phyloP scores from a whole-genome alignment of 2,888 invertebrate species.

The Patella pellucida region DNA sequence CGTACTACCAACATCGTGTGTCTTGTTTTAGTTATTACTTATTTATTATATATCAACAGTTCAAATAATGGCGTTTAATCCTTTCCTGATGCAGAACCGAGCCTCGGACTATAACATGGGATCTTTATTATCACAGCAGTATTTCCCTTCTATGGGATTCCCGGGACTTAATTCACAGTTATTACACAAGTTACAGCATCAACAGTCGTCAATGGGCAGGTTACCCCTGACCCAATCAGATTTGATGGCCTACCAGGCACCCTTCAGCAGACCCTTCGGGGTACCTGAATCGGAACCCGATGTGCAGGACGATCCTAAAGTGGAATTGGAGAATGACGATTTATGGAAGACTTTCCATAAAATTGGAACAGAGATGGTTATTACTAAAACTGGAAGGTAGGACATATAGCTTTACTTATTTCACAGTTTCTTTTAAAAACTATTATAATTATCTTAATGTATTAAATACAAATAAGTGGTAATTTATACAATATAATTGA shows the following conservation, averaged over 20 bases:
- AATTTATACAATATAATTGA: too few relatives aligned
- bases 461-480: too few relatives aligned
- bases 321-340: constrained; percentile 97
- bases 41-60: constrained; percentile 8
- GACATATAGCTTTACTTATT: constrained; percentile 55
- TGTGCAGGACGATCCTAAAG: constrained; percentile 97
- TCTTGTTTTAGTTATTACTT: neutral
- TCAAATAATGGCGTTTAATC: constrained; percentile 21
- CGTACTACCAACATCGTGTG: constrained; percentile 8
- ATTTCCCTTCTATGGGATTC: constrained; percentile 13
- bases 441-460: too few relatives aligned
- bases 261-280: constrained; percentile 74
- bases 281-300: constrained; percentile 77
- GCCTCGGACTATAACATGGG: constrained; percentile 18
- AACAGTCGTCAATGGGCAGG: constrained; percentile 12
- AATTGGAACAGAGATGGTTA: constrained; percentile 99
- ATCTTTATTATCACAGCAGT: constrained; percentile 16
- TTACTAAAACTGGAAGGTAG: constrained; percentile 99
- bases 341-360: constrained; percentile 99
- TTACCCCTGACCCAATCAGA: constrained; percentile 12
- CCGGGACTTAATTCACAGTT: constrained; percentile 18
- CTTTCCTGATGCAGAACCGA: constrained; percentile 19
- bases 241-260: constrained; percentile 16
- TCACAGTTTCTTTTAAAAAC: neutral
- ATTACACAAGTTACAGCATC: constrained; percentile 16